Percentiles rank a stretch among this genome's conserved stretches.
Evolutionary conservation across 2,888 invertebrate genomes (phyloP).

Genomic region (Pterostichus niger): DNA sequence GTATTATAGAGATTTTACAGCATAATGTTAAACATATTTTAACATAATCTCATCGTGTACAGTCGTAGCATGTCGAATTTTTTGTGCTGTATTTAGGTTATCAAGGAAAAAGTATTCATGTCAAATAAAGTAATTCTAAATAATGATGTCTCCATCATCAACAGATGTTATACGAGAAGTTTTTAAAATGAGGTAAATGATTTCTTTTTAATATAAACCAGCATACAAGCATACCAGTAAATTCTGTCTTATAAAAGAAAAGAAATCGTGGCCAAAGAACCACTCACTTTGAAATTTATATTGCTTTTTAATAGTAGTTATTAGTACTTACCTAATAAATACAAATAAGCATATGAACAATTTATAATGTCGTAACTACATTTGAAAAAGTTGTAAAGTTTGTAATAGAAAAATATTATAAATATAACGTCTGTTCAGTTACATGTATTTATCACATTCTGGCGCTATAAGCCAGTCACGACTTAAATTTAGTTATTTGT

Average conservation of each 20-base stretch:
- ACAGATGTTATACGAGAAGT: conserved; percentile 21
- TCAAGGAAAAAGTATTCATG: conserved; percentile 22
- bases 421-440: no score
- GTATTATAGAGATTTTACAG: neutral
- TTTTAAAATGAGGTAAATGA: conserved; percentile 29
- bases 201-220: conserved; percentile 42
- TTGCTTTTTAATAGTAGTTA: no score
- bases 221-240: conserved; percentile 14
- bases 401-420: no score
- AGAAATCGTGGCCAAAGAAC: conserved; percentile 1
- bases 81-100: conserved; percentile 11
- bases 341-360: neutral
- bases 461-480: no score
- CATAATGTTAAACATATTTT: neutral
- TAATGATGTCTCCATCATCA: conserved; percentile 29
- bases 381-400: no score
- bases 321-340: no score
- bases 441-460: no score
- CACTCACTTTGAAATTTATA: neutral
- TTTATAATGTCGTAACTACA: neutral
- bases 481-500: no score
- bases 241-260: conserved; percentile 26
- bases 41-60: neutral
- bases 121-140: conserved; percentile 7
- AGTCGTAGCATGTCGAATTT: neutral